A percentile compares a stretch with the other conserved stretches of the same genome.
phyloP scores from a whole-genome alignment of 2,797 vertebrate genomes.

The Coccyzus lansbergi region DNA sequence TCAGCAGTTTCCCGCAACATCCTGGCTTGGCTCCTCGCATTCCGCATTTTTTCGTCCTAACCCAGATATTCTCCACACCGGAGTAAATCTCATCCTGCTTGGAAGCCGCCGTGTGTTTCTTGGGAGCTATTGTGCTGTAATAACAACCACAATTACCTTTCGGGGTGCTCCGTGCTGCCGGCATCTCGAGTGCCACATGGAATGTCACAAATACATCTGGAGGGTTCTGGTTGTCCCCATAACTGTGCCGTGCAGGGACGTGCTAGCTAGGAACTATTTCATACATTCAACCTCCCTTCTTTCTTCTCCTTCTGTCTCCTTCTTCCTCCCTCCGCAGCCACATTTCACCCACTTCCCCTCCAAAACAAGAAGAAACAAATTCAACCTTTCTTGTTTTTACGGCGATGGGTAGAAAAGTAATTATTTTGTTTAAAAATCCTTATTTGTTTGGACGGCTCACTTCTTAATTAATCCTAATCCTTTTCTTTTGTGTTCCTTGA shows the following conservation, averaged over 20 bases:
- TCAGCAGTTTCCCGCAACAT: background rate
- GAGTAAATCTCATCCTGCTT: background rate
- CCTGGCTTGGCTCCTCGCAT: background rate
- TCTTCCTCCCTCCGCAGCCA: background rate
- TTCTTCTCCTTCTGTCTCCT: background rate
- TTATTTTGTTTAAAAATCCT: slow-evolving; percentile 4
- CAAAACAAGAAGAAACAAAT: slow-evolving; percentile 8
- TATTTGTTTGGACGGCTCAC: background rate
- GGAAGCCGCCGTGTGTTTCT: background rate
- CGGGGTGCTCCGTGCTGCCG: background rate
- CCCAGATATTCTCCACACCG: background rate
- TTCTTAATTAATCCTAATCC: slow-evolving; percentile 65
- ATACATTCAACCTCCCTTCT: background rate
- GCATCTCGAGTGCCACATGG: background rate
- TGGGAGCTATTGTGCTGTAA: background rate
- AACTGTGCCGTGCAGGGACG: background rate
- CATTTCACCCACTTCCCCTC: background rate
- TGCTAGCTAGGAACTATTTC: background rate
- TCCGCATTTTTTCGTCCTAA: background rate
- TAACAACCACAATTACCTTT: background rate
- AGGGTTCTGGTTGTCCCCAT: background rate
- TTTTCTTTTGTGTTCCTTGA: slow-evolving; percentile 37
- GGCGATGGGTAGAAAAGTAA: background rate
- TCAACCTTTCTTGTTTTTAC: background rate
- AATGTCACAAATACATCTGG: background rate